A percentile compares a stretch with the other conserved stretches of the same genome.
These are phyloP conservation scores for Pheosia gnoma DNA, from an alignment of 2,888 invertebrate species.

Conservation along the genomic window DNA sequence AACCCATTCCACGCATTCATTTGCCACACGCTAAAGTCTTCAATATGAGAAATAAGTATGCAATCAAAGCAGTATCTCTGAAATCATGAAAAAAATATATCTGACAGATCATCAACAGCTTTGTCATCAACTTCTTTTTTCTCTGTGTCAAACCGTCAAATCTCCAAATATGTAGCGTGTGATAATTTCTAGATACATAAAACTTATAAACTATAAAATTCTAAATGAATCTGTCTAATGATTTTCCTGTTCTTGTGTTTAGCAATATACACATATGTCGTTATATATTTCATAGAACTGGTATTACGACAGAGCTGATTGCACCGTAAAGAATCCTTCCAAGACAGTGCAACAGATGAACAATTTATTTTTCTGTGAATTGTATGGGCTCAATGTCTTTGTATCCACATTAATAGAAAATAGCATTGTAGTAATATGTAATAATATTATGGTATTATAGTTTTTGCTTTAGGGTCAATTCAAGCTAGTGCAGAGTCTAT, in stretches of 20 bases:
- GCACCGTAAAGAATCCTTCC: constrained; percentile 4
- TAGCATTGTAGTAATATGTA: no score
- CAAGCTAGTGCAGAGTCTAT: no score
- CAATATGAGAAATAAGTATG: constrained; percentile 33
- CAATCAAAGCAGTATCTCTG: constrained; percentile 3
- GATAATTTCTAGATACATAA: constrained; percentile 30
- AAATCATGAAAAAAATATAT: constrained; percentile 11
- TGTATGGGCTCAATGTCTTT: no score
- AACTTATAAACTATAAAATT: constrained; percentile 5
- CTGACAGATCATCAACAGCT: constrained; percentile 6
- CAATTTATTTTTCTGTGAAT: background rate
- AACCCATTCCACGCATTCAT: no score
- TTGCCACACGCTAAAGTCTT: background rate
- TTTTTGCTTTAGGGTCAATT: no score
- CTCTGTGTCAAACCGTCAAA: background rate
- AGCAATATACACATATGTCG: constrained; percentile 53
- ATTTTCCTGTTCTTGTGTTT: constrained; percentile 56
- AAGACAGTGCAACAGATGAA: background rate
- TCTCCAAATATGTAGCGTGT: constrained; percentile 39
- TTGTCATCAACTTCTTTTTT: no score
- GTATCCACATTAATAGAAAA: no score
- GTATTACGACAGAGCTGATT: constrained; percentile 16
- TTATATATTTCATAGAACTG: constrained; percentile 51
- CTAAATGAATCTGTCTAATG: constrained; percentile 52
- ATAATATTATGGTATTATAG: no score